Evolutionary conservation across 37 sponge, comb jelly and placozoan genomes (phyloP).

Genomic region (Hormiphora californensis): DNA sequence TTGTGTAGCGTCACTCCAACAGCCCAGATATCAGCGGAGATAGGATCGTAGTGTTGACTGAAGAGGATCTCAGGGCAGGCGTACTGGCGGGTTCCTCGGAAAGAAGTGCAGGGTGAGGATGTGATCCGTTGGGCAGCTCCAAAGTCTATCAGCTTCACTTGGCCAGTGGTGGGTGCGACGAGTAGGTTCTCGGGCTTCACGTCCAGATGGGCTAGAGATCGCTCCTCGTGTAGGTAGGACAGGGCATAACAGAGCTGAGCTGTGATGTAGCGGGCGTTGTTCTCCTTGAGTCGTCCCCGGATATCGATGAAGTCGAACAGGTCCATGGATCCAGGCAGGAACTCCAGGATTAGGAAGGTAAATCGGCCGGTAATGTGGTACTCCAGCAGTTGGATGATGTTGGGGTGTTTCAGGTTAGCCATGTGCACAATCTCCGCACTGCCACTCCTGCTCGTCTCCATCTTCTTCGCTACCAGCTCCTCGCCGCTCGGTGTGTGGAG

Average conservation of each 20-base stretch:
- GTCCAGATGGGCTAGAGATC: conserved; percentile 13
- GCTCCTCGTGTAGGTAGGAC: conserved; percentile 39
- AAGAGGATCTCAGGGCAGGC: conserved; percentile 47
- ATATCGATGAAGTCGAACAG: conserved; percentile 48
- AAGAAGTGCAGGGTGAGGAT: background rate
- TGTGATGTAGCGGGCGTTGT: conserved; percentile 26
- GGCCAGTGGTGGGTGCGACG: background rate
- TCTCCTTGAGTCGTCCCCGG: background rate
- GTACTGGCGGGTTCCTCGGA: conserved; percentile 51
- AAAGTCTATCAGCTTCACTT: conserved; percentile 48
- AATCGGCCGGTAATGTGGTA: background rate
- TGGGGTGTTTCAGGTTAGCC: conserved; percentile 18
- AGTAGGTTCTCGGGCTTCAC: conserved; percentile 52
- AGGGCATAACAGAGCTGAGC: background rate
- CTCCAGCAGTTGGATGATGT: conserved; percentile 33
- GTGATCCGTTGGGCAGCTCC: conserved; percentile 27
- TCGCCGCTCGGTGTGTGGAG: background rate
- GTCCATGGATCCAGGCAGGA: conserved; percentile 24
- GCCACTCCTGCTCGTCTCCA: background rate
- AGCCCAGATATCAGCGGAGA: conserved; percentile 50
- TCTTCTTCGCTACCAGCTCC: conserved; percentile 51
- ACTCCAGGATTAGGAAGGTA: conserved; percentile 35
- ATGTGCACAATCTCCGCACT: background rate
- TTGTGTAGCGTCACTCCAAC: conserved; percentile 30
- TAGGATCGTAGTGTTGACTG: background rate